Evolutionary conservation across 2,797 vertebrate species (phyloP).

Genomic region (Siniperca scherzeri): DNA sequence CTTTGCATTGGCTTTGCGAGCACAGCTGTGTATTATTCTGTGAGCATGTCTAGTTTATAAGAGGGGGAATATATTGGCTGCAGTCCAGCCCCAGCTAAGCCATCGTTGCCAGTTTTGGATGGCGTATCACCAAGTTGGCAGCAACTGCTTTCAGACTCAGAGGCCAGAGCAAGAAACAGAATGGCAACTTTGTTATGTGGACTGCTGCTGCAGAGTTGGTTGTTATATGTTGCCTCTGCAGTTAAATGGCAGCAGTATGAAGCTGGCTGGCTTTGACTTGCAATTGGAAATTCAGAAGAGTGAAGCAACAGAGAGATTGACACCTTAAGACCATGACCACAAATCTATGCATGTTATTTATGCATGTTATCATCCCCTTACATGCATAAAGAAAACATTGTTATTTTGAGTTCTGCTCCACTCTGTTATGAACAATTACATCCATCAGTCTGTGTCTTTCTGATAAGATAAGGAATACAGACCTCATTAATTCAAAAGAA

Average conservation of each 20-base stretch:
- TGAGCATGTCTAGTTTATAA: conserved; percentile 54
- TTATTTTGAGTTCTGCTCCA: conserved; percentile 16
- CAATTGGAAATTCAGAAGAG: conserved; percentile 41
- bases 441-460: conserved; percentile 43
- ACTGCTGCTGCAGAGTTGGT: conserved; percentile 44
- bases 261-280: conserved; percentile 23
- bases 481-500: conserved; percentile 46
- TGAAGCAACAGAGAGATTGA: conserved; percentile 12
- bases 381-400: conserved; percentile 1
- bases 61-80: conserved; percentile 37
- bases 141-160: conserved; percentile 47
- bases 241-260: conserved; percentile 43
- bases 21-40: conserved; percentile 65
- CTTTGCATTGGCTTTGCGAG: conserved; percentile 32
- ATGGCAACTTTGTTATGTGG: conserved; percentile 62
- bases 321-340: conserved; percentile 24
- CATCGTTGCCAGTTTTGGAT: conserved; percentile 63
- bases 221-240: conserved; percentile 39
- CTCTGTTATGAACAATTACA: conserved; percentile 33
- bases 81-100: conserved; percentile 52
- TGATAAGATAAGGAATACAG: conserved; percentile 51
- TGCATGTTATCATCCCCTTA: conserved; percentile 32
- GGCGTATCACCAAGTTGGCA: conserved; percentile 72
- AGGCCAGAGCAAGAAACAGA: conserved; percentile 58
- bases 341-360: conserved; percentile 37